Percentiles rank a stretch among this genome's conserved stretches.
Evolutionary conservation across 2,797 vertebrate genomes (phyloP).

Genomic region (Artibeus lituratus): DNA sequence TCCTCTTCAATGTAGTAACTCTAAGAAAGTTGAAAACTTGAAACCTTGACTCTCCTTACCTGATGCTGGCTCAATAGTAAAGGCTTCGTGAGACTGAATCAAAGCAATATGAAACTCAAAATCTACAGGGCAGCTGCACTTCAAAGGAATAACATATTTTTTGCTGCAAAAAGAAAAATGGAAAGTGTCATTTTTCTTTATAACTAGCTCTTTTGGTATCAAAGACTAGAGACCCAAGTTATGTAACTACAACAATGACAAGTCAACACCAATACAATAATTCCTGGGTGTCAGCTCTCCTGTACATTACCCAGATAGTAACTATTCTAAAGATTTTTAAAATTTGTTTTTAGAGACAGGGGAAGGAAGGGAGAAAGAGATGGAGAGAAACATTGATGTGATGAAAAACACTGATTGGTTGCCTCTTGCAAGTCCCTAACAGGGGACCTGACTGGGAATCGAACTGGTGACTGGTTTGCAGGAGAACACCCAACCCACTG

Average conservation of each 20-base stretch:
- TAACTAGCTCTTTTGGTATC: background rate
- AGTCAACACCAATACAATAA: background rate
- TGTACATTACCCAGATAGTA: background rate
- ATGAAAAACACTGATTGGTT: background rate
- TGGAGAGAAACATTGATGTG: background rate
- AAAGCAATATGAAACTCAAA: conserved; percentile 91
- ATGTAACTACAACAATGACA: background rate
- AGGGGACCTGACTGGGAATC: background rate
- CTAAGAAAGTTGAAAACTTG: background rate
- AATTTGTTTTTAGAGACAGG: background rate
- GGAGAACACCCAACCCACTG: background rate
- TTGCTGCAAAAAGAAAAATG: conserved; percentile 80
- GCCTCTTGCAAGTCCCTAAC: background rate
- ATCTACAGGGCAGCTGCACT: conserved; percentile 93
- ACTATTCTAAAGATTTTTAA: background rate
- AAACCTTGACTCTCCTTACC: conserved; percentile 80
- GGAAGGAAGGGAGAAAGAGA: background rate
- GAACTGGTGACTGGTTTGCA: background rate
- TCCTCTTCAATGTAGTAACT: background rate
- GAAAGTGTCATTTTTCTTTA: conserved; percentile 25
- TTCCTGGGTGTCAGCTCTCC: background rate
- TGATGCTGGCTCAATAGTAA: conserved; percentile 86
- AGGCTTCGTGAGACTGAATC: conserved; percentile 87
- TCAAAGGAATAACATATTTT: conserved; percentile 86
- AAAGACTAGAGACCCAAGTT: background rate